phyloP scores from a whole-genome alignment of 2,888 invertebrate genomes.

The Muschampia staudingeri region DNA sequence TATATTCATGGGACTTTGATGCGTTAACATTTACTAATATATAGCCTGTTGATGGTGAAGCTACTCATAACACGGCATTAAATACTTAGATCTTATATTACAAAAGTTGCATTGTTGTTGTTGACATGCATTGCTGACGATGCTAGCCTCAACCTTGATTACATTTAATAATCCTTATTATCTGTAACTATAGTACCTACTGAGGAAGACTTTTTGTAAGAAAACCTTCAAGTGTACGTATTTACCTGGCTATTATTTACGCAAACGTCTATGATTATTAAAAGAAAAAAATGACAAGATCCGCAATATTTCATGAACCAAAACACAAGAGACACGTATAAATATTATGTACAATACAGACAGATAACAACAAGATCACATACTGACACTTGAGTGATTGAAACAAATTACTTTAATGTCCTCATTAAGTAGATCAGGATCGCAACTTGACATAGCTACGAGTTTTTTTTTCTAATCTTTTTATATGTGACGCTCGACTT shows the following conservation, averaged over 20 bases:
- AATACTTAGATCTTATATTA: conserved; percentile 13
- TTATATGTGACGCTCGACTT: no score
- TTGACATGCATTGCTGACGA: conserved; percentile 43
- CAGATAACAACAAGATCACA: not conserved
- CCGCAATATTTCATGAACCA: not conserved
- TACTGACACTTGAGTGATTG: conserved; percentile 23
- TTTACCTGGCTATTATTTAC: conserved; percentile 22
- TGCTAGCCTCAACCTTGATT: conserved; percentile 70
- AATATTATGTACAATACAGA: no score
- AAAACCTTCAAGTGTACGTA: conserved; percentile 75
- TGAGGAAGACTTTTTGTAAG: conserved; percentile 82
- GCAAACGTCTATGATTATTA: conserved; percentile 15
- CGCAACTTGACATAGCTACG: not conserved
- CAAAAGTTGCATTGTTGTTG: conserved; percentile 26
- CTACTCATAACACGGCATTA: not conserved
- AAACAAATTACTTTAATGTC: not conserved
- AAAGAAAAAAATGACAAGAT: not conserved
- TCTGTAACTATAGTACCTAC: conserved; percentile 67
- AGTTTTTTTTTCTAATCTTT: no score
- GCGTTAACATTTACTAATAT: not conserved
- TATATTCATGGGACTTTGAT: not conserved
- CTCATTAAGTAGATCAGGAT: not conserved
- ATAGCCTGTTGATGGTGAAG: not conserved
- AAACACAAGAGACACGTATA: not conserved
- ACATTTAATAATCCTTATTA: conserved; percentile 72